These are phyloP conservation scores for Microcebus lehilahytsara DNA, from an alignment of 2,113 vertebrate species.

Conservation along the genomic window DNA sequence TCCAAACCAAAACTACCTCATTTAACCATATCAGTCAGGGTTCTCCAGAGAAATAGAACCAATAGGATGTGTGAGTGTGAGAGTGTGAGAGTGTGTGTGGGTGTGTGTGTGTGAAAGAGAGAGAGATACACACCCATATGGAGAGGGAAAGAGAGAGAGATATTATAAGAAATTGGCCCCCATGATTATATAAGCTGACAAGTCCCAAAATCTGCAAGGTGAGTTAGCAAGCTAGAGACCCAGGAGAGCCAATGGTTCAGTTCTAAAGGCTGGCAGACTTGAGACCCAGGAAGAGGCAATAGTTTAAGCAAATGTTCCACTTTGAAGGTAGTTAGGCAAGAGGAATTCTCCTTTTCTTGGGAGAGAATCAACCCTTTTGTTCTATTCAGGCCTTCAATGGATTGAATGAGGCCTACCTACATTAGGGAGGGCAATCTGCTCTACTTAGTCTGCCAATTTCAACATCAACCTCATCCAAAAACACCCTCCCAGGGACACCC, in stretches of 20 bases:
- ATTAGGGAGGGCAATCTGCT: not conserved
- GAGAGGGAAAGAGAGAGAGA: not conserved
- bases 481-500: not conserved
- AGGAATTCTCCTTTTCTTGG: not conserved
- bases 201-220: not conserved
- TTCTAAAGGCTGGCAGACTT: not conserved
- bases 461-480: not conserved
- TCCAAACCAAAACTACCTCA: conserved; percentile 19
- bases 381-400: not conserved
- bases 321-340: not conserved
- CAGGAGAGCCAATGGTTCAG: not conserved
- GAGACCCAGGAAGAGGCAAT: not conserved
- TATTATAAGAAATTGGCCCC: not conserved
- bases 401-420: not conserved
- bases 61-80: not conserved
- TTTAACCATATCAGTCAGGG: not conserved
- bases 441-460: not conserved
- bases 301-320: not conserved
- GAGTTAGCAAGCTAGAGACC: not conserved
- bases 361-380: not conserved
- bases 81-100: no score
- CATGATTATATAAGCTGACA: not conserved
- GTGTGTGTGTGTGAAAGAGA: no score
- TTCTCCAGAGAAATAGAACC: not conserved
- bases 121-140: not conserved